Evolutionary conservation across 2,888 invertebrate species (phyloP).

Genomic region (Lasioglossum lativentre): DNA sequence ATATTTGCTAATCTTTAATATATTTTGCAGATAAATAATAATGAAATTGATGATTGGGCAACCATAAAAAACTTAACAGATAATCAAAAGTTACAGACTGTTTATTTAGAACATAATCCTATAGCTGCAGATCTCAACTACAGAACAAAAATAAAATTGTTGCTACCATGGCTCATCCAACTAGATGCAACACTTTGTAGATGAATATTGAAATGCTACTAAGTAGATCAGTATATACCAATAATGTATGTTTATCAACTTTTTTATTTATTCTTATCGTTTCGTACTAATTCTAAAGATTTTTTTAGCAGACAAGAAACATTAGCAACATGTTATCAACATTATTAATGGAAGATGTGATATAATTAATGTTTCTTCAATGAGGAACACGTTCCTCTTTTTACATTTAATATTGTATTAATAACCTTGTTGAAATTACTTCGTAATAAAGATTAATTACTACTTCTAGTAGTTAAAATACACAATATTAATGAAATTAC

Average conservation of each 20-base stretch:
- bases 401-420: slow-evolving; percentile 26
- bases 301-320: slow-evolving; percentile 22
- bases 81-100: slow-evolving; percentile 90
- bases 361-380: slow-evolving; percentile 7
- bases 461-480: background rate
- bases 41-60: slow-evolving; percentile 93
- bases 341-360: slow-evolving; percentile 8
- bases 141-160: slow-evolving; percentile 94
- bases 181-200: slow-evolving; percentile 98
- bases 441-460: background rate
- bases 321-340: background rate
- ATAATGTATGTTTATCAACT: slow-evolving; percentile 27
- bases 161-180: slow-evolving; percentile 94
- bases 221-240: slow-evolving; percentile 3
- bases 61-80: slow-evolving; percentile 90
- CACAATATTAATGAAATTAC: background rate
- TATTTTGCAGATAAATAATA: slow-evolving; percentile 93
- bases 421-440: background rate
- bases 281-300: slow-evolving; percentile 27
- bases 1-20: slow-evolving; percentile 37
- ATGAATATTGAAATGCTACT: slow-evolving; percentile 82
- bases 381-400: slow-evolving; percentile 28
- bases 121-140: slow-evolving; percentile 94
- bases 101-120: slow-evolving; percentile 98
- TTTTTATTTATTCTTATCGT: slow-evolving; percentile 24